Percentiles rank a stretch among this genome's conserved stretches.
Conservation (phyloP, 2,888 invertebrate genomes). For the Tipula helvola region DNA sequence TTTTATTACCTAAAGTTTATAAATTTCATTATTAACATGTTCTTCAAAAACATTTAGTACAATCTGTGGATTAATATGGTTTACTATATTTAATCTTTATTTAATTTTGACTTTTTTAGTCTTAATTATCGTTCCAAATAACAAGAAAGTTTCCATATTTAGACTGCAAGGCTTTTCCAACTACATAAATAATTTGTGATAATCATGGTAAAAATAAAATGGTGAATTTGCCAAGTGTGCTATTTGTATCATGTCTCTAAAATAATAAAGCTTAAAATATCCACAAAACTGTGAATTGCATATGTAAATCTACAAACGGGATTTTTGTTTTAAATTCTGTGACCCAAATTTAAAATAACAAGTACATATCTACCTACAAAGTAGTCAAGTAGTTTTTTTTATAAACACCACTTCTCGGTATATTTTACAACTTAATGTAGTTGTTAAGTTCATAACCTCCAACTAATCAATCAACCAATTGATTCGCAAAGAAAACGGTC, state of each 20-base stretch:
- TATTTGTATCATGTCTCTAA: background rate
- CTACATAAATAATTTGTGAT: too few species aligned
- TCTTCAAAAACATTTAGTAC: too few species aligned
- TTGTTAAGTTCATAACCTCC: background rate
- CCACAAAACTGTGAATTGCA: background rate
- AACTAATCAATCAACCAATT: background rate
- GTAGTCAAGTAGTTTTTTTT: background rate
- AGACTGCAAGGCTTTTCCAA: too few species aligned
- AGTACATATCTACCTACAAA: background rate
- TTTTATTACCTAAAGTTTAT: too few species aligned
- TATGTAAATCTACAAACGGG: background rate
- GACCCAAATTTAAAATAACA: background rate
- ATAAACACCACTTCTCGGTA: background rate
- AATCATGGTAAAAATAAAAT: background rate
- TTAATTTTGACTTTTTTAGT: too few species aligned
- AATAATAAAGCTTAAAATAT: background rate
- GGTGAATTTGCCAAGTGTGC: background rate
- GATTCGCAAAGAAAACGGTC: background rate
- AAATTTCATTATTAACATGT: too few species aligned
- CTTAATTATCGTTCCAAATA: too few species aligned
- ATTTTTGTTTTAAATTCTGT: background rate
- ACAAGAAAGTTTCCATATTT: too few species aligned
- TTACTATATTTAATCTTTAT: too few species aligned
- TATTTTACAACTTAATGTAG: too few species aligned
- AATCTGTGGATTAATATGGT: too few species aligned